These are phyloP conservation scores for Phalangium opilio DNA, from an alignment of 2,888 invertebrate species.

Conservation along the genomic window DNA sequence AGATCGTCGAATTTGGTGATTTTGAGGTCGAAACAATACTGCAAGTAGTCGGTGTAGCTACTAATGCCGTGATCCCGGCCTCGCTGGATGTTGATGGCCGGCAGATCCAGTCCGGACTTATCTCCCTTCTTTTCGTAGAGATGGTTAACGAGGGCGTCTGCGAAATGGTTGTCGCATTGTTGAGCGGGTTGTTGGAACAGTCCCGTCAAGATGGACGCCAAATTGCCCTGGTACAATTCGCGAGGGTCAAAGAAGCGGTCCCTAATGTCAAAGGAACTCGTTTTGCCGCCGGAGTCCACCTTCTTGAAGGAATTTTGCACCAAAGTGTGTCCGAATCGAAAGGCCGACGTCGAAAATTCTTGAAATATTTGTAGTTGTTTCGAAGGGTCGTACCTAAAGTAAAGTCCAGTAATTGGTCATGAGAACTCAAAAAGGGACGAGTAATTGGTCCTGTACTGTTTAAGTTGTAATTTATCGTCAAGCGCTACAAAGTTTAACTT, in stretches of 20 bases:
- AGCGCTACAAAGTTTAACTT: neutral
- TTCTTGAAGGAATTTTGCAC: constrained; percentile 54
- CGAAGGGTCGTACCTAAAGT: neutral
- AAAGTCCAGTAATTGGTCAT: neutral
- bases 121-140: constrained; percentile 53
- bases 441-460: neutral
- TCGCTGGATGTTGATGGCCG: constrained; percentile 60
- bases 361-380: neutral
- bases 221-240: constrained; percentile 24
- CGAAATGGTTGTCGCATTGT: constrained; percentile 34
- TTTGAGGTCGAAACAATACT: constrained; percentile 49
- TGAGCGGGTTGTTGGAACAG: constrained; percentile 34
- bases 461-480: no score
- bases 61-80: constrained; percentile 62
- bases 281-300: neutral
- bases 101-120: constrained; percentile 61
- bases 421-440: neutral
- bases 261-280: constrained; percentile 27
- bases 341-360: constrained; percentile 60
- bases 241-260: constrained; percentile 20
- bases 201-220: constrained; percentile 35
- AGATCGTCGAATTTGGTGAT: constrained; percentile 47
- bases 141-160: constrained; percentile 32
- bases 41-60: constrained; percentile 59
- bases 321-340: constrained; percentile 36